phyloP scores from a whole-genome alignment of 2,797 vertebrate genomes.

The Chelidonichthys spinosus region DNA sequence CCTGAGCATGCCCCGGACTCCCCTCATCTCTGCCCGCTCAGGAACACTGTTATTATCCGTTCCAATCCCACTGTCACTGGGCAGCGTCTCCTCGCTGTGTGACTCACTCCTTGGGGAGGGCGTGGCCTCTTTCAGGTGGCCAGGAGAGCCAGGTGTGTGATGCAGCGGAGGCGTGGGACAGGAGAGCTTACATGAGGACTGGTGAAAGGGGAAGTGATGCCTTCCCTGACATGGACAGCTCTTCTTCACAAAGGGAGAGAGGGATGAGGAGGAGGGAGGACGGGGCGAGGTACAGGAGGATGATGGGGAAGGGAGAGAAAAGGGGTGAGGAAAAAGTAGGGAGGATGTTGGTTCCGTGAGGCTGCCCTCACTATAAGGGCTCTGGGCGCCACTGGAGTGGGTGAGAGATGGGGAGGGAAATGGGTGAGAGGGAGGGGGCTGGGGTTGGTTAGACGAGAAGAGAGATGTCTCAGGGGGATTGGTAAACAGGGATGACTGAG shows the following conservation, averaged over 20 bases:
- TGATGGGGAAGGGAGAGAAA: slow-evolving; percentile 80
- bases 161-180: slow-evolving; percentile 67
- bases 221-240: slow-evolving; percentile 90
- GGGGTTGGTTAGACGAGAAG: slow-evolving; percentile 79
- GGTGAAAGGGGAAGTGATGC: slow-evolving; percentile 84
- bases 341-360: slow-evolving; percentile 89
- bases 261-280: slow-evolving; percentile 77
- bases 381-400: slow-evolving; percentile 91
- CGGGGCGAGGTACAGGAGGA: slow-evolving; percentile 81
- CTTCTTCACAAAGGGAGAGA: slow-evolving; percentile 91
- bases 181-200: slow-evolving; percentile 83
- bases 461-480: slow-evolving; percentile 73
- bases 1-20: slow-evolving; percentile 66
- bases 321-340: slow-evolving; percentile 77
- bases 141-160: slow-evolving; percentile 88
- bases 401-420: slow-evolving; percentile 90
- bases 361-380: slow-evolving; percentile 92
- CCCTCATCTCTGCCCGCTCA: slow-evolving; percentile 89
- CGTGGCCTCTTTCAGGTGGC: slow-evolving; percentile 92
- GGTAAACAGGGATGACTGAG: slow-evolving; percentile 66
- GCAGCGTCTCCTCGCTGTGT: slow-evolving; percentile 93
- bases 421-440: slow-evolving; percentile 81
- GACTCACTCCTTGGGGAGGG: slow-evolving; percentile 94
- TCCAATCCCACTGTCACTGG: slow-evolving; percentile 94
- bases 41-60: slow-evolving; percentile 95